A percentile compares a stretch with the other conserved stretches of the same genome.
Conservation (phyloP, 2,113 vertebrate species). For the Phalacrocorax brasilianus region DNA sequence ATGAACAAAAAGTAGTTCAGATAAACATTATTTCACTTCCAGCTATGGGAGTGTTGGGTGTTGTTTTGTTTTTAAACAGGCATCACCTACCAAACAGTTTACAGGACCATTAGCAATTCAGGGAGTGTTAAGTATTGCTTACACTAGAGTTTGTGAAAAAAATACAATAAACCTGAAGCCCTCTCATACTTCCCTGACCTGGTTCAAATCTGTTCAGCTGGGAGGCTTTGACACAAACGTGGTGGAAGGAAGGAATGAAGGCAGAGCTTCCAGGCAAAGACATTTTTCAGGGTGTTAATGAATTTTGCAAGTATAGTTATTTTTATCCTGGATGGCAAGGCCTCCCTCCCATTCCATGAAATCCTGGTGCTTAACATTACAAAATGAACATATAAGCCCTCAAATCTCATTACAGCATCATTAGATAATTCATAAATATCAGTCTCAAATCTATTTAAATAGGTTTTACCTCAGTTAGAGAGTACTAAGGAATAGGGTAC, state of each 20-base stretch:
- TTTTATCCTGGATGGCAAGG: background rate
- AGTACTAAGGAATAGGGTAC: background rate
- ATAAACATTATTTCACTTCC: background rate
- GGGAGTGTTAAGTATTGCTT: background rate
- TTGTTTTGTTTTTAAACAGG: background rate
- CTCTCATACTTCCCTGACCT: background rate
- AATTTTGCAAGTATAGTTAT: conserved; percentile 31
- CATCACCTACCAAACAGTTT: background rate
- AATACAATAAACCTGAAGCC: background rate
- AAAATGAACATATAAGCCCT: background rate
- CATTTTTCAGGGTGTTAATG: background rate
- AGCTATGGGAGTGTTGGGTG: background rate
- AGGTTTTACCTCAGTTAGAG: background rate
- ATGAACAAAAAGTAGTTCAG: background rate
- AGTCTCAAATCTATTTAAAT: background rate
- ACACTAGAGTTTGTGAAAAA: background rate
- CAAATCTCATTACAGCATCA: background rate
- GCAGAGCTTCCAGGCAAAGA: background rate
- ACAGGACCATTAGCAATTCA: background rate
- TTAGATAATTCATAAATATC: conserved; percentile 6
- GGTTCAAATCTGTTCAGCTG: background rate
- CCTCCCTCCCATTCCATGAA: background rate
- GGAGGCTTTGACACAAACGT: background rate
- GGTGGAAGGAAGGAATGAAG: background rate
- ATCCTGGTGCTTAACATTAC: background rate